These are phyloP conservation scores for Orbicella faveolata DNA, from an alignment of 64 coral and sea anemone species.

Conservation along the genomic window DNA sequence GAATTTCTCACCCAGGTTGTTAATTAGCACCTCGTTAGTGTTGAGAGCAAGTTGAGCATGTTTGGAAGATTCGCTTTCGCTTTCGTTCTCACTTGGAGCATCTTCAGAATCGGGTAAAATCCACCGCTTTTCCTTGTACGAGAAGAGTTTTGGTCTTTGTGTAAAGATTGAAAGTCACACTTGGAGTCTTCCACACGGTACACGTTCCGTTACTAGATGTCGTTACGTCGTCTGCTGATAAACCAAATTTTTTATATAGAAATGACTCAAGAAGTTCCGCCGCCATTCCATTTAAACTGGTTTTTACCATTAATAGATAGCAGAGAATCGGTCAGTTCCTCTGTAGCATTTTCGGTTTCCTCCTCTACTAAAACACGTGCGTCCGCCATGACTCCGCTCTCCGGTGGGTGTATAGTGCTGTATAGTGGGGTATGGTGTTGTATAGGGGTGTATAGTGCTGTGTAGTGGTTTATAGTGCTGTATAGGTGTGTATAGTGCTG, in stretches of 20 bases:
- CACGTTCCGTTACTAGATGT: constrained; percentile 45
- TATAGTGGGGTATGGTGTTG: no score
- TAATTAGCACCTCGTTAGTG: neutral
- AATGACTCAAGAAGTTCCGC: constrained; percentile 39
- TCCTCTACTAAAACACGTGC: neutral
- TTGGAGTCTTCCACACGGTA: constrained; percentile 57
- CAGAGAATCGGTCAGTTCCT: constrained; percentile 36
- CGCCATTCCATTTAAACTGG: constrained; percentile 52
- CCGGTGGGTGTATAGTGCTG: no score
- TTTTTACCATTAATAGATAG: constrained; percentile 43
- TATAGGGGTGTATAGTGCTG: no score
- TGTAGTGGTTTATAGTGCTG: no score
- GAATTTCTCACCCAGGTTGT: constrained; percentile 28
- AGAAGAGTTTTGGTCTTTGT: constrained; percentile 44
- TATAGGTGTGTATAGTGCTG: no score
- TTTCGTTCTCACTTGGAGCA: neutral
- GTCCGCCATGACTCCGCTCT: neutral
- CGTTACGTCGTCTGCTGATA: constrained; percentile 23
- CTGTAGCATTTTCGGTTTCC: neutral
- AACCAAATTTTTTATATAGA: constrained; percentile 24
- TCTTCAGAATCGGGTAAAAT: neutral
- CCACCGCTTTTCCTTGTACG: constrained; percentile 54
- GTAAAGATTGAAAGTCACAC: constrained; percentile 59
- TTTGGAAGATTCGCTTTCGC: neutral
- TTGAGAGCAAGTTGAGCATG: neutral